Evolutionary conservation across 2,888 invertebrate species (phyloP), one percentile per base, ranked within the genome.

Genomic region (Anoplius nigerrimus): DNA sequence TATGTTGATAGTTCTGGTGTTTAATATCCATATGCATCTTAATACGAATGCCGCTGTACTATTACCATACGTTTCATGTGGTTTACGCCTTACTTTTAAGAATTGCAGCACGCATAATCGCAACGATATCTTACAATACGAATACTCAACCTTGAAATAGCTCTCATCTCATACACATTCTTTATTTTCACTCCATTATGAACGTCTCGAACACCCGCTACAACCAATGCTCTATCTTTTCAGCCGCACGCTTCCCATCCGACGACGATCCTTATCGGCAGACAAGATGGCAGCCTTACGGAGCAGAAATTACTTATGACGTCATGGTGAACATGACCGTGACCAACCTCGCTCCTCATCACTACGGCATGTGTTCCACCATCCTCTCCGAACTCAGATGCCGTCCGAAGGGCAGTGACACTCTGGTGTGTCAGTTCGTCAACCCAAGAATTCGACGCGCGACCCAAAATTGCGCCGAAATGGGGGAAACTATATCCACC

Each of bases 301-400:
- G 68, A 0, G 42, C 59, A 2, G 78, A 78, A 52, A 72, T 54
- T 56, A 78, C 74, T 8, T 78, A 72, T 52, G 68, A 75, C 2
- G 78, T 78, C 13, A 53, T 70, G 48, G 71, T 78, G n/a, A 72
- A 75, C 24, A 72, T 68, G 61, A 66, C 78, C 0, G 27, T 74
- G 52, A 43, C 63, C 8, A 68, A 74, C 16, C 27, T 78, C 53
- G 54, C 59, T 13, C 55, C 48, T 22, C 51, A 69, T 4, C 66
- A 72, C 15, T 1, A 13, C 46, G 62, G 55, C 48, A 71, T 68
- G 34, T 78, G 76, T 20, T 57, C 72, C 0, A 69, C 67, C 58
- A 71, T 76, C 15, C 46, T 52, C 8, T 53, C 60, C 0, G 74
- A 76, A 11, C 56, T 78, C 0, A 71, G 62, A 6, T 78, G 78